phyloP scores from a whole-genome alignment of 1,140 invertebrate species.

The Drosophila virilis region DNA sequence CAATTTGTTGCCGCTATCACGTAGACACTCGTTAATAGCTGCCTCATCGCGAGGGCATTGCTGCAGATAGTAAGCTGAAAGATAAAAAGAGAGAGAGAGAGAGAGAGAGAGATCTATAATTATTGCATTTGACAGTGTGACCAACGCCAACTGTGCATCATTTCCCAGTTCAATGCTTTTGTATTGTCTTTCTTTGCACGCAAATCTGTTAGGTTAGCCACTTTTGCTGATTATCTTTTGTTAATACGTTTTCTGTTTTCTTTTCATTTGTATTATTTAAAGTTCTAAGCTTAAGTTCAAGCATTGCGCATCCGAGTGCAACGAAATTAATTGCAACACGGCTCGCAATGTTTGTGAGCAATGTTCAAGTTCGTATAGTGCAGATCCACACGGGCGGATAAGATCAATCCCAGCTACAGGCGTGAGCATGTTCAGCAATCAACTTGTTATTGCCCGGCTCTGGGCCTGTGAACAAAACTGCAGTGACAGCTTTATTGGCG shows the following conservation, averaged over 20 bases:
- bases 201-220: slow-evolving; percentile 18
- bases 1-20: slow-evolving; percentile 89
- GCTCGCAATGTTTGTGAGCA: slow-evolving; percentile 18
- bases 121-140: not conserved
- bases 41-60: slow-evolving; percentile 88
- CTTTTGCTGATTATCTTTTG: slow-evolving; percentile 18
- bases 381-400: slow-evolving; percentile 38
- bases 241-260: slow-evolving; percentile 9
- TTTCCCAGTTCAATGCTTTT: slow-evolving; percentile 36
- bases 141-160: not conserved
- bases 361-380: slow-evolving; percentile 64
- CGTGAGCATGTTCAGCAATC: slow-evolving; percentile 26
- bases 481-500: slow-evolving; percentile 19
- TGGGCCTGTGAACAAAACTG: not conserved
- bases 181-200: slow-evolving; percentile 4
- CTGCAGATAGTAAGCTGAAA: slow-evolving; percentile 87
- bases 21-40: slow-evolving; percentile 89
- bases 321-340: slow-evolving; percentile 35
- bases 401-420: slow-evolving; percentile 6
- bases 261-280: slow-evolving; percentile 26
- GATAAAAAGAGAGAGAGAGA: not conserved
- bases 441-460: slow-evolving; percentile 3
- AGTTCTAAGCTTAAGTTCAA: slow-evolving; percentile 26
- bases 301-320: slow-evolving; percentile 53
- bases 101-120: not conserved